phyloP scores from a whole-genome alignment of 2,888 invertebrate genomes.

The Acleris sparsana region DNA sequence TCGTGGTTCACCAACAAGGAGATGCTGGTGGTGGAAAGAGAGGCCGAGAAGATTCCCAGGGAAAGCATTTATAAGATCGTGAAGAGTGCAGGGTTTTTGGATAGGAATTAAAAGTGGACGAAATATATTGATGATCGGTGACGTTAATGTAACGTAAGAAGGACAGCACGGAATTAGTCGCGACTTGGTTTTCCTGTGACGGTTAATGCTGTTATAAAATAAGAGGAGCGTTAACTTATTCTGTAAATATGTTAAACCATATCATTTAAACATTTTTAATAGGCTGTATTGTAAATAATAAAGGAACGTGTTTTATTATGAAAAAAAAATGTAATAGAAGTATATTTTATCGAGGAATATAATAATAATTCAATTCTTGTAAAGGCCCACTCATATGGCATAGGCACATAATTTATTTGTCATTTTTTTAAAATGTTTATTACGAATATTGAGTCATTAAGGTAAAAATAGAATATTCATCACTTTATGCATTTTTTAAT shows the following conservation, averaged over 20 bases:
- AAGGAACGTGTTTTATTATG: background rate
- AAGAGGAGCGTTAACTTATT: too few species aligned
- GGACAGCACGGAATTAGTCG: too few species aligned
- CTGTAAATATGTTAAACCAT: background rate
- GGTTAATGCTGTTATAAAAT: too few species aligned
- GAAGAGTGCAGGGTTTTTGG: constrained; percentile 87
- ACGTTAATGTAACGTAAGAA: too few species aligned
- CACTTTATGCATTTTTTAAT: background rate
- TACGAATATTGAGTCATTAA: constrained; percentile 14
- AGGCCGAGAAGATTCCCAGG: constrained; percentile 91
- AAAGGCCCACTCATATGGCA: too few species aligned
- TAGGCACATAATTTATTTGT: background rate
- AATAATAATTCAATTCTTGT: too few species aligned
- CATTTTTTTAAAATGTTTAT: background rate
- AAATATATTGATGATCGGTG: too few species aligned
- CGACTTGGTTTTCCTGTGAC: too few species aligned
- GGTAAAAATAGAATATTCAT: background rate
- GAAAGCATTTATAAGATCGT: constrained; percentile 89
- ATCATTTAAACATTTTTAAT: background rate
- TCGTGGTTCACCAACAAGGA: constrained; percentile 91
- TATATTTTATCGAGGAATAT: too few species aligned
- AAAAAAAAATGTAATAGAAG: background rate
- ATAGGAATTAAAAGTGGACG: constrained; percentile 52
- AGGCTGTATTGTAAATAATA: background rate
- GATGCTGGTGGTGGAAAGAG: constrained; percentile 90